phyloP scores from a whole-genome alignment of 2,888 invertebrate species.

The Dermolepida albohirtum region DNA sequence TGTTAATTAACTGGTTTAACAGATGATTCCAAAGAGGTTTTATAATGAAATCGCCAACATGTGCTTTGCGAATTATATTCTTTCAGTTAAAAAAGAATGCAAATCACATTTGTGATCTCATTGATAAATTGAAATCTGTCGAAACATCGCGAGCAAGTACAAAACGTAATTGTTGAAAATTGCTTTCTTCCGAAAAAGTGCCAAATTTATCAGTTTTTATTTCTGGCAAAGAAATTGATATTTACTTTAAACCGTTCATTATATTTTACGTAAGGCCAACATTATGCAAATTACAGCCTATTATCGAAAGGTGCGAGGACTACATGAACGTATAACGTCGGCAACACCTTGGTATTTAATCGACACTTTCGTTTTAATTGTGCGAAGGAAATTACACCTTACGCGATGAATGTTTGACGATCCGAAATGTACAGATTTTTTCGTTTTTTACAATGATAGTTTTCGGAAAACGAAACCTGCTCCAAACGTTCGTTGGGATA shows the following conservation, averaged over 20 bases:
- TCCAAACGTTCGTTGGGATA: slow-evolving; percentile 3
- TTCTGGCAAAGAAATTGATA: slow-evolving; percentile 39
- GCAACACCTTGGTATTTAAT: slow-evolving; percentile 41
- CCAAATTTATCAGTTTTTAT: slow-evolving; percentile 40
- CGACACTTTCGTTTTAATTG: slow-evolving; percentile 42
- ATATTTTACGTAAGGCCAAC: slow-evolving; percentile 38
- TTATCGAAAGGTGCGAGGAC: slow-evolving; percentile 22
- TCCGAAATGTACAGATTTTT: slow-evolving; percentile 1
- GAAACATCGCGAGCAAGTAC: not conserved
- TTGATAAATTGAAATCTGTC: slow-evolving; percentile 2
- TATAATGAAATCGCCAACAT: slow-evolving; percentile 15
- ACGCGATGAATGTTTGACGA: slow-evolving; percentile 18
- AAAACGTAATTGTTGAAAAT: slow-evolving; percentile 26
- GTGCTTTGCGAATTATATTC: slow-evolving; percentile 1
- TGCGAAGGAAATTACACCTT: slow-evolving; percentile 40
- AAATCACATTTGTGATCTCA: slow-evolving; percentile 1
- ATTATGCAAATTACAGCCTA: slow-evolving; percentile 41
- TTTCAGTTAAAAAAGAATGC: slow-evolving; percentile 5
- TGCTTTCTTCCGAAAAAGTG: slow-evolving; percentile 26
- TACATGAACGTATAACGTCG: slow-evolving; percentile 25
- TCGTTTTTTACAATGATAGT: slow-evolving; percentile 5
- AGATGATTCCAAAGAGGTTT: not conserved
- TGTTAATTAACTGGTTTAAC: slow-evolving; percentile 25
- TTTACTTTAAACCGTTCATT: slow-evolving; percentile 45
- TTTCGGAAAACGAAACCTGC: slow-evolving; percentile 13